A percentile compares a stretch with the other conserved stretches of the same genome.
Evolutionary conservation across 2,113 vertebrate species (phyloP).

Genomic region (Boulengeromyrus knoepffleri): DNA sequence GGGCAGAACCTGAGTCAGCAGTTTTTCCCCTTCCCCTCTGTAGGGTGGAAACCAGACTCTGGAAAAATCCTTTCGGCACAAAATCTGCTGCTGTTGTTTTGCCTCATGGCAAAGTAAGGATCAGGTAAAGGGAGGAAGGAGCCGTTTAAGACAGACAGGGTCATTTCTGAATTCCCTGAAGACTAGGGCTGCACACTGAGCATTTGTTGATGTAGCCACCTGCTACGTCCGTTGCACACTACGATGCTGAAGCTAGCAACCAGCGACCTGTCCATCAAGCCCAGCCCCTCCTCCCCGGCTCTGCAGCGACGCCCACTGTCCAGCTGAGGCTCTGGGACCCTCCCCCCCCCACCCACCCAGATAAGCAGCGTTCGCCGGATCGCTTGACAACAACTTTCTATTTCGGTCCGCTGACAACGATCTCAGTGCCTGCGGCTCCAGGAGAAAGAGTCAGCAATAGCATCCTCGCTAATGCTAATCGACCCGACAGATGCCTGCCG

Average conservation of each 20-base stretch:
- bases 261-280: background rate
- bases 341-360: background rate
- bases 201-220: background rate
- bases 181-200: background rate
- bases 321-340: background rate
- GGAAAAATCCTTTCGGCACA: background rate
- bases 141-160: background rate
- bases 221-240: background rate
- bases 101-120: background rate
- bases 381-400: background rate
- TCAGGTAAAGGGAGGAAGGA: background rate
- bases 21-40: background rate
- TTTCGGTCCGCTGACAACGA: background rate
- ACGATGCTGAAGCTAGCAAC: background rate
- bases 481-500: constrained; percentile 5
- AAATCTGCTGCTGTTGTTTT: background rate
- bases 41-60: constrained; percentile 7
- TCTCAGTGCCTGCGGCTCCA: background rate
- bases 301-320: background rate
- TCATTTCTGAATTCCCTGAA: background rate
- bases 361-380: background rate
- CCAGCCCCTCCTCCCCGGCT: background rate
- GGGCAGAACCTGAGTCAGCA: constrained; percentile 2
- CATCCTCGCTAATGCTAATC: background rate
- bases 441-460: background rate